Conservation (phyloP, 2,113 vertebrate species). For the Taxidea taxus region DNA sequence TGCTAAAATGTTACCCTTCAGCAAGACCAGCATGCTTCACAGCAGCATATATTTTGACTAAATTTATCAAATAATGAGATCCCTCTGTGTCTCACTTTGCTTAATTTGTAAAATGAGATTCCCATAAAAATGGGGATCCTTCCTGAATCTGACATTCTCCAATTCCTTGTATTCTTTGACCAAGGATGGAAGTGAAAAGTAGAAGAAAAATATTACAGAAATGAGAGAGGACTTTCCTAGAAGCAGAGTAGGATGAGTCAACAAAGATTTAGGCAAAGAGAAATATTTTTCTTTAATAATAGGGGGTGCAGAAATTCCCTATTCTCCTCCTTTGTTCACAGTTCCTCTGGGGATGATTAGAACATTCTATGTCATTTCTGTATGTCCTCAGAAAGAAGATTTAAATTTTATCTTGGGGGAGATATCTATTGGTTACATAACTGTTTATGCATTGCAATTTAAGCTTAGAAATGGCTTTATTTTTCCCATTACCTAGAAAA, state of each 20-base stretch:
- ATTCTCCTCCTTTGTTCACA: slow-evolving; percentile 15
- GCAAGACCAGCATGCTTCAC: background rate
- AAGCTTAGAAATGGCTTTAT: background rate
- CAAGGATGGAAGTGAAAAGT: background rate
- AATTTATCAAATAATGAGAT: background rate
- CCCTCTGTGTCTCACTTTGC: background rate
- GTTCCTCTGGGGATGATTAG: background rate
- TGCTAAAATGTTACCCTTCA: background rate
- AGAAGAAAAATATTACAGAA: background rate
- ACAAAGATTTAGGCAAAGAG: slow-evolving; percentile 16
- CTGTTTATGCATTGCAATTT: background rate
- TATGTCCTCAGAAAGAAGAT: slow-evolving; percentile 33
- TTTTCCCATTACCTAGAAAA: background rate
- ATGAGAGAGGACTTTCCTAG: background rate
- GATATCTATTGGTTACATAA: slow-evolving; percentile 17
- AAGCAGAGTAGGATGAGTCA: background rate
- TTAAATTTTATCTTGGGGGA: background rate
- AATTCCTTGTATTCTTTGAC: background rate
- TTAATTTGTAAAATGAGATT: too few relatives aligned
- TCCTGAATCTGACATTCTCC: background rate
- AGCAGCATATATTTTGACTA: background rate
- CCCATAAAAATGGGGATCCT: background rate
- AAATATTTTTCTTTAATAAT: background rate
- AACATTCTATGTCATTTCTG: slow-evolving; percentile 15
- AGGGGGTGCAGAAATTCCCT: background rate